Percentiles rank a stretch among this genome's conserved stretches.
Evolutionary conservation across 2,113 vertebrate species (phyloP).

Genomic region (Tinamus guttatus): DNA sequence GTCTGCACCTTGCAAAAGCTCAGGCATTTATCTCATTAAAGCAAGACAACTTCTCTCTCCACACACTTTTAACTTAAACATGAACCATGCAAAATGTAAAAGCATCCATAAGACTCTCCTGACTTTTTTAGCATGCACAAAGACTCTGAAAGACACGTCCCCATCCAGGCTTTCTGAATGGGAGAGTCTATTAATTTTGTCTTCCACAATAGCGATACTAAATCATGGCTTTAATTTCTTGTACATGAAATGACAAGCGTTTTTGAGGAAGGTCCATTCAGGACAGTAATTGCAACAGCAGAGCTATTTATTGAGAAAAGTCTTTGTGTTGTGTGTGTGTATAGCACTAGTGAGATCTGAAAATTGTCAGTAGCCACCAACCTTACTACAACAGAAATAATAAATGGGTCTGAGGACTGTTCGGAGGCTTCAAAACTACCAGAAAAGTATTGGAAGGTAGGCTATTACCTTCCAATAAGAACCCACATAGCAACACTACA

Average conservation of each 20-base stretch:
- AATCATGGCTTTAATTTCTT: neutral
- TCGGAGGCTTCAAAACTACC: neutral
- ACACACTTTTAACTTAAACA: neutral
- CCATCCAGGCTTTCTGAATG: neutral
- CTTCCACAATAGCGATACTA: neutral
- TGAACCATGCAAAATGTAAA: neutral
- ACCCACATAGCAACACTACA: neutral
- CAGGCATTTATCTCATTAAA: neutral
- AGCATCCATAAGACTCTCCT: rapidly evolving
- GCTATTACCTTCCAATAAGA: neutral
- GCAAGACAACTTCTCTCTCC: neutral
- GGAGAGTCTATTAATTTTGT: neutral
- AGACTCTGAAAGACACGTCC: neutral
- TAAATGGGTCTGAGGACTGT: neutral
- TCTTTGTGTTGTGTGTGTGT: neutral
- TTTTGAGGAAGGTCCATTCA: neutral
- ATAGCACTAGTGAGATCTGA: neutral
- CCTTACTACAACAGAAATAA: neutral
- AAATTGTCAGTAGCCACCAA: neutral
- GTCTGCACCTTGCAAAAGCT: neutral
- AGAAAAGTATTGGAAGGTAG: neutral
- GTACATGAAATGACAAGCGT: neutral
- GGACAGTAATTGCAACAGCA: neutral
- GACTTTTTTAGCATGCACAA: neutral
- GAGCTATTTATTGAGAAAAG: neutral